Evolutionary conservation across 1,140 invertebrate species (phyloP).

Genomic region (Pantala flavescens): DNA sequence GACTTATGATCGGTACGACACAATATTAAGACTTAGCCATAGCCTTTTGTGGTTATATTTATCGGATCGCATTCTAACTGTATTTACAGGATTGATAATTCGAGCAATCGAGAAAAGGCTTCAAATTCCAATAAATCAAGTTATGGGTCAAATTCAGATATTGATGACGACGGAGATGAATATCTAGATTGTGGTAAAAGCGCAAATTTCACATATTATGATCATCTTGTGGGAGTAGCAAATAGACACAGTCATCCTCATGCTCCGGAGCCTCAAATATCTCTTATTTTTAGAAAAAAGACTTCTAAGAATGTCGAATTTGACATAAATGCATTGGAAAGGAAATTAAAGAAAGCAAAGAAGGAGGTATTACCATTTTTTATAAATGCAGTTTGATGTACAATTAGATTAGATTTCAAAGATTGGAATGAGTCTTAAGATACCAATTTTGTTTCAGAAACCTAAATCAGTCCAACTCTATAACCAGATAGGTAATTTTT

Average conservation of each 20-base stretch:
- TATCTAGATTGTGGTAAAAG: conserved; percentile 74
- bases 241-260: conserved; percentile 56
- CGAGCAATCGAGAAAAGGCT: neutral
- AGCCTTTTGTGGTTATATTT: too few species aligned
- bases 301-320: conserved; percentile 50
- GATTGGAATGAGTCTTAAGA: too few species aligned
- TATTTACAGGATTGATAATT: neutral
- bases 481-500: conserved; percentile 83
- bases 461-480: conserved; percentile 76
- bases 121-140: conserved; percentile 6
- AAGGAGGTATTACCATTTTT: conserved; percentile 43
- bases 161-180: conserved; percentile 43
- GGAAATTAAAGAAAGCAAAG: conserved; percentile 66
- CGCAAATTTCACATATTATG: conserved; percentile 79
- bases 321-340: conserved; percentile 67
- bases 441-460: conserved; percentile 42
- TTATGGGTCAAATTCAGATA: conserved; percentile 25
- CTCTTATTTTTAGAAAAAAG: conserved; percentile 67
- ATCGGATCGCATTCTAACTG: neutral
- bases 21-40: neutral
- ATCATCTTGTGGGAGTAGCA: conserved; percentile 70
- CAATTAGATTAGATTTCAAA: too few species aligned
- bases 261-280: conserved; percentile 57
- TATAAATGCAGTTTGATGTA: neutral
- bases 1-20: neutral